Conservation (phyloP, 2,113 vertebrate species). For the Forbesichthys papilliferus region DNA sequence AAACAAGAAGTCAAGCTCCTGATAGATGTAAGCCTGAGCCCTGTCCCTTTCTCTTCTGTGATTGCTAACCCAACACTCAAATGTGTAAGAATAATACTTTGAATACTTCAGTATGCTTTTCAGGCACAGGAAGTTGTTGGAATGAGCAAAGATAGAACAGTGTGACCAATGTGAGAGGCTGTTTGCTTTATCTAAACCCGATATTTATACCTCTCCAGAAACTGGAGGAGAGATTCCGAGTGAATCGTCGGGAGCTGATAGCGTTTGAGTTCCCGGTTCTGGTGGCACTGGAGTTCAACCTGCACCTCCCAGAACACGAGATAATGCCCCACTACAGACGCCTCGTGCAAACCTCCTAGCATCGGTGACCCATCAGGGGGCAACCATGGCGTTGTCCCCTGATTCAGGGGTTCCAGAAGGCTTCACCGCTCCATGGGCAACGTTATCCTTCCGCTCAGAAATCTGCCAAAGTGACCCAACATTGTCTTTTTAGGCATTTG, state of each 20-base stretch:
- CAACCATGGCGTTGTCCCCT: slow-evolving; percentile 48
- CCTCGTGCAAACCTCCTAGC: slow-evolving; percentile 93
- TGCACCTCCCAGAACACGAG: slow-evolving; percentile 94
- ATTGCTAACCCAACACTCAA: neutral
- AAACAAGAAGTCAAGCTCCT: slow-evolving; percentile 97
- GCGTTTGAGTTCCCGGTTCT: slow-evolving; percentile 97
- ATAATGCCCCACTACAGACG: slow-evolving; percentile 99
- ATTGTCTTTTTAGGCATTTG: slow-evolving; percentile 15
- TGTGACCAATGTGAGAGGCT: no score
- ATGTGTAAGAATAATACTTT: no score
- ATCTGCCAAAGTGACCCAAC: slow-evolving; percentile 69
- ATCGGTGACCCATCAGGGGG: slow-evolving; percentile 71
- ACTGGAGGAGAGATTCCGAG: slow-evolving; percentile 96
- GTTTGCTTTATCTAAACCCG: neutral
- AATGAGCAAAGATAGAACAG: no score
- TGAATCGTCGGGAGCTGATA: slow-evolving; percentile 95
- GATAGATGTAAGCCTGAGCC: slow-evolving; percentile 86
- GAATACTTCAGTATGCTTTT: no score
- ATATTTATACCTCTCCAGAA: slow-evolving; percentile 77
- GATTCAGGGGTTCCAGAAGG: slow-evolving; percentile 12
- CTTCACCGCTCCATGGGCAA: slow-evolving; percentile 18
- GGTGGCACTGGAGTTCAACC: slow-evolving; percentile 96
- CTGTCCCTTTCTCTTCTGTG: neutral
- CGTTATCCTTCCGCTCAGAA: slow-evolving; percentile 33
- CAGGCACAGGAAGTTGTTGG: no score